Evolutionary conservation across 1,140 invertebrate genomes (phyloP).

Genomic region (Trichomalopsis sarcophagae): DNA sequence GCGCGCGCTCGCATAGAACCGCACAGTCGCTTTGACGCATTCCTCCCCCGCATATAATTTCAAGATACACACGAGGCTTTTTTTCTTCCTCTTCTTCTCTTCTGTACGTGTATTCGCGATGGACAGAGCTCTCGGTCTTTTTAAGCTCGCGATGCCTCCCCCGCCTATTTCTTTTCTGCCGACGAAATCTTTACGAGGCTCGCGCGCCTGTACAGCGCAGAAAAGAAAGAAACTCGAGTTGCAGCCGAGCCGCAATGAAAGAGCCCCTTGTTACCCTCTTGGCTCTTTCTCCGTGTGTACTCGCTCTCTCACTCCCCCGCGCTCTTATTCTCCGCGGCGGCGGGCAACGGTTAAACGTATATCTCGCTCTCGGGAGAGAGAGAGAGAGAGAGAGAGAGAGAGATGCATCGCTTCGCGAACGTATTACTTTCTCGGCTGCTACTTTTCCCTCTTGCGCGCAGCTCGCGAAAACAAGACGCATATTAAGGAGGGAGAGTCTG

Average conservation of each 20-base stretch:
- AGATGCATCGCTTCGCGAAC: constrained; percentile 15
- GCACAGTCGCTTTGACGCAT: background rate
- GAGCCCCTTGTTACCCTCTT: constrained; percentile 65
- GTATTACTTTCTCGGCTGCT: constrained; percentile 33
- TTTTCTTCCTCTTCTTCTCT: background rate
- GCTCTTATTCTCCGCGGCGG: background rate
- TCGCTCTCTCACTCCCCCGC: background rate
- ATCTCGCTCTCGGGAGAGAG: background rate
- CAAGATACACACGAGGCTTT: background rate
- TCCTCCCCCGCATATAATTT: background rate
- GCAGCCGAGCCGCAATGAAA: constrained; percentile 61
- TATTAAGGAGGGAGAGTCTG: constrained; percentile 20
- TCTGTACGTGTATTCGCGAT: background rate
- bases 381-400: background rate
- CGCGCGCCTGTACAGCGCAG: constrained; percentile 10
- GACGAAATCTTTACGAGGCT: constrained; percentile 60
- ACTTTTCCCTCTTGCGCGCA: constrained; percentile 10
- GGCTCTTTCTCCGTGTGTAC: constrained; percentile 24
- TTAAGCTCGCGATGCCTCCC: background rate
- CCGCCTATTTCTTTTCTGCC: constrained; percentile 52
- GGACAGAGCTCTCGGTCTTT: background rate
- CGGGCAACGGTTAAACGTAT: constrained; percentile 29
- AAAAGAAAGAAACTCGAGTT: constrained; percentile 41
- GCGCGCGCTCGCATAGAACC: background rate
- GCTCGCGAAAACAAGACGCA: constrained; percentile 20